Conservation (phyloP, 2,113 vertebrate genomes). For the Plotosus lineatus region DNA sequence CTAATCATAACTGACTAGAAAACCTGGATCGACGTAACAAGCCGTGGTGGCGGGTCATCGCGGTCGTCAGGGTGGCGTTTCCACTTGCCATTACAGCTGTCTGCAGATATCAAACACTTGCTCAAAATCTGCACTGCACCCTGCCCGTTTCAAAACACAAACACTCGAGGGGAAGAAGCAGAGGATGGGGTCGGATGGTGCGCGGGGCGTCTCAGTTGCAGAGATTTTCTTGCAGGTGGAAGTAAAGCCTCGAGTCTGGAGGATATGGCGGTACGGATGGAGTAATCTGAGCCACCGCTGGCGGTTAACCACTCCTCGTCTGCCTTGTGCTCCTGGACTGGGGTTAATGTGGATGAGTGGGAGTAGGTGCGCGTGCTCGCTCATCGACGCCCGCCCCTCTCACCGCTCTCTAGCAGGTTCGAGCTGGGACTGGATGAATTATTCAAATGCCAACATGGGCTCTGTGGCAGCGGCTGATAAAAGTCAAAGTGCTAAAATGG, state of each 20-base stretch:
- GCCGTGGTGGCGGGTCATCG: constrained; percentile 33
- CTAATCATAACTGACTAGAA: constrained; percentile 41
- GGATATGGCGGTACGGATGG: constrained; percentile 69
- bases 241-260: constrained; percentile 67
- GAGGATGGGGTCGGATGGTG: constrained; percentile 55
- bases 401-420: constrained; percentile 79
- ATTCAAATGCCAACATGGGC: constrained; percentile 86
- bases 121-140: constrained; percentile 65
- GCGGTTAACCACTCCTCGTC: constrained; percentile 68
- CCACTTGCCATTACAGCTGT: constrained; percentile 53
- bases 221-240: constrained; percentile 64
- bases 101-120: constrained; percentile 59
- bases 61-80: constrained; percentile 37
- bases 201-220: neutral
- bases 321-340: constrained; percentile 43
- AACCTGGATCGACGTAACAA: constrained; percentile 39
- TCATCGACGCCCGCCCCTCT: constrained; percentile 58
- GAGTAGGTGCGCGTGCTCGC: constrained; percentile 72
- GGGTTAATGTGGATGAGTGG: constrained; percentile 44
- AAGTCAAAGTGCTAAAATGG: constrained; percentile 89
- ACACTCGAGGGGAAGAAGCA: constrained; percentile 60
- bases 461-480: constrained; percentile 87
- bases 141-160: constrained; percentile 65
- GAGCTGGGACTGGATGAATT: constrained; percentile 83
- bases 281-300: constrained; percentile 69